These are phyloP conservation scores for Upupa epops DNA, from an alignment of 2,113 vertebrate species.

Conservation along the genomic window DNA sequence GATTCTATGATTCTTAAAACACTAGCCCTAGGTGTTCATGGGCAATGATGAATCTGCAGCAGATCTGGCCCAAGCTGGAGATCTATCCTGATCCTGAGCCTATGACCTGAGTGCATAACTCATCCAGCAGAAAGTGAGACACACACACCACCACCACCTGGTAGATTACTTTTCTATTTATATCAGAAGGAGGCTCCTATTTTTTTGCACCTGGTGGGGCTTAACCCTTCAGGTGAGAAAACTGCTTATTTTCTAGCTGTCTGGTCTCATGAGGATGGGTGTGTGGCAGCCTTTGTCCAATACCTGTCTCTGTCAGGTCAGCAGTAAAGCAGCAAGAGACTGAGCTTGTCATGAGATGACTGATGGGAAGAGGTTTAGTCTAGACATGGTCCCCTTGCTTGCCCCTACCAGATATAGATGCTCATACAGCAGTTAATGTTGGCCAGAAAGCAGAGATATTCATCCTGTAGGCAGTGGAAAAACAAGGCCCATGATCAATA, in stretches of 20 bases:
- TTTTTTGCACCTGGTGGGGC: neutral
- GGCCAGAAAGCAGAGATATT: neutral
- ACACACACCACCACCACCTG: neutral
- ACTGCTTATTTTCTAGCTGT: neutral
- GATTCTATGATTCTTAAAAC: too few species aligned
- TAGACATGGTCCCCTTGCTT: neutral
- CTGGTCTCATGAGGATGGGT: neutral
- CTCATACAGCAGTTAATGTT: accelerated
- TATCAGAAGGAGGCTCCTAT: neutral
- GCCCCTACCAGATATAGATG: neutral
- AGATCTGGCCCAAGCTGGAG: neutral
- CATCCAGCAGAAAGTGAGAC: too few species aligned
- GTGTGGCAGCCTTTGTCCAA: neutral
- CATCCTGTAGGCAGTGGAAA: neutral
- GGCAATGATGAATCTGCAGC: neutral
- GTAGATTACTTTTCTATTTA: neutral
- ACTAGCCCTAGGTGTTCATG: neutral
- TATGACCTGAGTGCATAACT: neutral
- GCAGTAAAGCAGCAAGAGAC: neutral
- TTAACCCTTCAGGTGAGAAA: neutral
- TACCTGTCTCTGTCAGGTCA: neutral
- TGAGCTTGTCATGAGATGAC: neutral
- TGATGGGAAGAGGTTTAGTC: neutral
- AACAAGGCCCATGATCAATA: neutral
- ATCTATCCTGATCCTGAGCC: neutral